A percentile compares a stretch with the other conserved stretches of the same genome.
phyloP scores from a whole-genome alignment of 2,888 invertebrate species.

The Coleophora deauratella region DNA sequence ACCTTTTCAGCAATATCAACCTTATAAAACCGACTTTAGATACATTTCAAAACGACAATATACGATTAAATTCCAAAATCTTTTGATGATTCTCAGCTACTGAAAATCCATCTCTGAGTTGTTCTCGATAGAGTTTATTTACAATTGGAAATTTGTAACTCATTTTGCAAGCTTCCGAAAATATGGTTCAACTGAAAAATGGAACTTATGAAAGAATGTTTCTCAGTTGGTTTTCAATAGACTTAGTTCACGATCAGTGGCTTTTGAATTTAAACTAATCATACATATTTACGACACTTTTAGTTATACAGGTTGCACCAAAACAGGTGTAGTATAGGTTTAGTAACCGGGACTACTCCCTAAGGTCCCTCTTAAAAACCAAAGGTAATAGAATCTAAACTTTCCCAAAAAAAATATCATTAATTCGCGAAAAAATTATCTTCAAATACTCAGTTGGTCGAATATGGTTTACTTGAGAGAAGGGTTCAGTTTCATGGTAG shows the following conservation, averaged over 20 bases:
- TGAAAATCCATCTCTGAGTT: slow-evolving; percentile 40
- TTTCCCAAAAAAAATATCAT: too few relatives aligned
- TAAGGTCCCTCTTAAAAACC: too few relatives aligned
- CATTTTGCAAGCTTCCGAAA: slow-evolving; percentile 65
- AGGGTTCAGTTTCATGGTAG: too few relatives aligned
- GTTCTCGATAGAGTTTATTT: slow-evolving; percentile 38
- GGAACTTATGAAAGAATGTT: slow-evolving; percentile 43
- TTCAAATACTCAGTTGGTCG: too few relatives aligned
- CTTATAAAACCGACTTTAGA: slow-evolving; percentile 29
- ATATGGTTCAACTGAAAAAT: slow-evolving; percentile 55
- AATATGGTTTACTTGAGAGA: too few relatives aligned
- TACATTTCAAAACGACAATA: slow-evolving; percentile 30
- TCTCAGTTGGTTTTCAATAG: slow-evolving; percentile 51
- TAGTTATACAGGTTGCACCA: too few relatives aligned
- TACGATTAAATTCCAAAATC: slow-evolving; percentile 57
- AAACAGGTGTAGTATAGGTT: too few relatives aligned
- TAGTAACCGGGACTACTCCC: too few relatives aligned
- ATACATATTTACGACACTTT: too few relatives aligned
- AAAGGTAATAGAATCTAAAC: too few relatives aligned
- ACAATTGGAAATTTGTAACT: slow-evolving; percentile 35
- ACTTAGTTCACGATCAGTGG: slow-evolving; percentile 43
- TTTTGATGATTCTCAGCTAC: slow-evolving; percentile 39
- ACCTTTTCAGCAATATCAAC: slow-evolving; percentile 26
- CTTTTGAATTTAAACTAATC: slow-evolving; percentile 70
- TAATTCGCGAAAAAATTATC: too few relatives aligned